Conservation (phyloP, 2,113 vertebrate species). For the Microtus montanus region DNA sequence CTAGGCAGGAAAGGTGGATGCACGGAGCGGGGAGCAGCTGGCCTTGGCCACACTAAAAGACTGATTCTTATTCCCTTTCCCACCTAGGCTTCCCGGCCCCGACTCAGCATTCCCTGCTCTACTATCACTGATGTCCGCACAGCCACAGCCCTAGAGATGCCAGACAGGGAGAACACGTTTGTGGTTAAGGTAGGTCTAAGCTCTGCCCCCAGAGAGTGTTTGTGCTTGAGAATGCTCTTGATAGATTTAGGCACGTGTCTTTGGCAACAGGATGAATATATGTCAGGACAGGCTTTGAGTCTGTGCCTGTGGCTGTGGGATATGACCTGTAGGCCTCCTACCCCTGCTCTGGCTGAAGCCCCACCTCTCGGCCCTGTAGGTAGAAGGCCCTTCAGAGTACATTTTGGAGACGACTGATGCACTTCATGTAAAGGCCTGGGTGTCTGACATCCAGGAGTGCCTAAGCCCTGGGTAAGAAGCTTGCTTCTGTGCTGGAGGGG, state of each 20-base stretch:
- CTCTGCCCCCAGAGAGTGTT: neutral
- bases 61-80: neutral
- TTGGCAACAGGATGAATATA: neutral
- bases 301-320: neutral
- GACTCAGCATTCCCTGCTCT: slow-evolving; percentile 90
- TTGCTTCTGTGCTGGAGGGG: neutral
- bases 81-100: slow-evolving; percentile 89
- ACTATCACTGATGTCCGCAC: slow-evolving; percentile 91
- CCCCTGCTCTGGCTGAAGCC: neutral
- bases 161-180: slow-evolving; percentile 95
- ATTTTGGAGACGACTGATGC: slow-evolving; percentile 93
- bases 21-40: neutral
- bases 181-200: slow-evolving; percentile 89
- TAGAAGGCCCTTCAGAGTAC: slow-evolving; percentile 90
- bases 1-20: neutral
- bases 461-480: slow-evolving; percentile 90
- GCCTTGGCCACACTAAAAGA: neutral
- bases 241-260: neutral
- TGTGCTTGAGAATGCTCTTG: too few species aligned
- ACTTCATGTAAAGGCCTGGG: slow-evolving; percentile 93
- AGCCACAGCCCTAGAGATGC: slow-evolving; percentile 93
- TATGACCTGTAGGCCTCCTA: neutral
- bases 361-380: slow-evolving; percentile 76
- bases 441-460: slow-evolving; percentile 93
- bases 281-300: neutral